These are phyloP conservation scores for Julus scandinavius DNA, from an alignment of 2,888 invertebrate genomes.

Conservation along the genomic window DNA sequence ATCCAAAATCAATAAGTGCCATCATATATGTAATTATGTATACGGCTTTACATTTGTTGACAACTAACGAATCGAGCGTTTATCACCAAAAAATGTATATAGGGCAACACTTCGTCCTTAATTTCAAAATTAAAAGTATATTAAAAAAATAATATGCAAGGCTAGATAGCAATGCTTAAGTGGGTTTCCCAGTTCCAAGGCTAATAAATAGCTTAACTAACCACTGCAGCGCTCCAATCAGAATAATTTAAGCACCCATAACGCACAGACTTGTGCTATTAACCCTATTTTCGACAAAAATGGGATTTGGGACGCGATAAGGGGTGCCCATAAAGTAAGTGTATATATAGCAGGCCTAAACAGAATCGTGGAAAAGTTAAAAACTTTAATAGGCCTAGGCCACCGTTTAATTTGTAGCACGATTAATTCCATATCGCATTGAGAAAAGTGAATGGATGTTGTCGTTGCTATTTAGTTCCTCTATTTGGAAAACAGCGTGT, in stretches of 20 bases:
- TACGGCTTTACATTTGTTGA: not conserved
- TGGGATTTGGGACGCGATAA: slow-evolving; percentile 33
- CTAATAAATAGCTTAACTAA: slow-evolving; percentile 11
- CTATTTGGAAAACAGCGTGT: not conserved
- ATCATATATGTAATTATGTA: not conserved
- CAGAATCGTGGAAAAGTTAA: not conserved
- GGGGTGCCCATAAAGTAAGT: not conserved
- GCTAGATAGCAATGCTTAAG: not conserved
- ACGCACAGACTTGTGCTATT: slow-evolving; percentile 27
- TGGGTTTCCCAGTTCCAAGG: not conserved
- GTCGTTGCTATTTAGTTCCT: not conserved
- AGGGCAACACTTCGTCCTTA: not conserved
- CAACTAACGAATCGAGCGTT: not conserved
- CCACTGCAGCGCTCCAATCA: not conserved
- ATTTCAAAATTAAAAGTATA: not conserved
- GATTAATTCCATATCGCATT: not conserved
- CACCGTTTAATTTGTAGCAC: not conserved
- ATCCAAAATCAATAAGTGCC: not conserved
- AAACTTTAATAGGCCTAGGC: slow-evolving; percentile 19
- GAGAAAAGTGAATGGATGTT: not conserved
- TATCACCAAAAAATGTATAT: not conserved
- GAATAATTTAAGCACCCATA: not conserved
- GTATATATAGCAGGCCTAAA: not conserved
- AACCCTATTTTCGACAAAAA: slow-evolving; percentile 12
- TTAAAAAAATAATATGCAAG: not conserved